Conservation (phyloP, 2,888 invertebrate genomes). For the Amphimallon solstitiale region DNA sequence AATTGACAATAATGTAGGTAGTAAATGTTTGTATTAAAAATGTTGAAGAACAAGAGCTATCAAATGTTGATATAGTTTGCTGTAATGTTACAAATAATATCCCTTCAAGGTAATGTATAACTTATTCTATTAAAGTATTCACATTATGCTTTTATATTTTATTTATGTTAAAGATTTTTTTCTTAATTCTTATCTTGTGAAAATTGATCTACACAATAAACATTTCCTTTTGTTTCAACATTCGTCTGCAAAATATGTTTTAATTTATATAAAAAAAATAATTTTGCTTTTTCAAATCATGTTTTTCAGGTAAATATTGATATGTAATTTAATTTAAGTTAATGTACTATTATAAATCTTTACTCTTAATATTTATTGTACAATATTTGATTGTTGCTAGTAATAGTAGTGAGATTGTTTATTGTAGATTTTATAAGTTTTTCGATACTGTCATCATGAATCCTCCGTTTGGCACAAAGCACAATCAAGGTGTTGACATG, state of each 20-base stretch:
- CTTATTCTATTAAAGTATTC: too few species aligned
- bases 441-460: slow-evolving; percentile 97
- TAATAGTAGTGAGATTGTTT: too few species aligned
- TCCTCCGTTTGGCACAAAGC: slow-evolving; percentile 98
- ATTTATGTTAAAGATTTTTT: too few species aligned
- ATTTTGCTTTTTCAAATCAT: not conserved
- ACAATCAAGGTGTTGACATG: slow-evolving; percentile 90
- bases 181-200: not conserved
- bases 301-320: not conserved
- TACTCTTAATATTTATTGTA: too few species aligned
- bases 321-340: not conserved
- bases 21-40: slow-evolving; percentile 79
- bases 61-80: slow-evolving; percentile 74
- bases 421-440: slow-evolving; percentile 61
- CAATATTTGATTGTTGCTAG: too few species aligned
- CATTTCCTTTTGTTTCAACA: too few species aligned
- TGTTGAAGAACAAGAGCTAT: slow-evolving; percentile 76
- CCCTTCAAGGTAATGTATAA: slow-evolving; percentile 47
- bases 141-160: too few species aligned
- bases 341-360: too few species aligned
- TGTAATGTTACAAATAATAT: slow-evolving; percentile 69
- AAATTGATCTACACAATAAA: too few species aligned
- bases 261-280: too few species aligned
- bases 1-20: slow-evolving; percentile 85
- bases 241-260: too few species aligned